Percentiles rank a stretch among this genome's conserved stretches.
Conservation (phyloP, 2,888 invertebrate genomes). For the Rhopalosiphum nymphaeae region DNA sequence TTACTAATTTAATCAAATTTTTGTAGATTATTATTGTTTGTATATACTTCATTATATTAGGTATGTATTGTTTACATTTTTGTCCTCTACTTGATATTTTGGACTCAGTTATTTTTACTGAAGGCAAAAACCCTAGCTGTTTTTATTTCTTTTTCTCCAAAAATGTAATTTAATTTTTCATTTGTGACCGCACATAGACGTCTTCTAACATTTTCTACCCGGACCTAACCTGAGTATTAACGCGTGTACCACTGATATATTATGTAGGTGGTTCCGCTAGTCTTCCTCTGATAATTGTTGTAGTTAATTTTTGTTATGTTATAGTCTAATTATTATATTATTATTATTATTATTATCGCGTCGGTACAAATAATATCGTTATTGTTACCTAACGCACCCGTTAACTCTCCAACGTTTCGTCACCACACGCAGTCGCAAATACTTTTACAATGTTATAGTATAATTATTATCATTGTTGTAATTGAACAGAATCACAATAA, state of each 20-base stretch:
- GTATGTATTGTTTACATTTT: too few species aligned
- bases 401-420: neutral
- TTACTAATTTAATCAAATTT: too few species aligned
- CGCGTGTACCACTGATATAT: neutral
- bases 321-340: constrained; percentile 45
- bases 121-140: too few species aligned
- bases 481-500: neutral
- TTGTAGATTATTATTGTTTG: too few species aligned
- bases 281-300: neutral
- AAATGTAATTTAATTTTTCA: too few species aligned
- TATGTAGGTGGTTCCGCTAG: neutral
- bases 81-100: too few species aligned
- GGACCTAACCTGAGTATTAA: neutral
- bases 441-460: neutral
- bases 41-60: too few species aligned
- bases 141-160: too few species aligned
- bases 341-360: neutral
- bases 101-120: too few species aligned
- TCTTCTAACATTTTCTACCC: too few species aligned
- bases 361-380: neutral
- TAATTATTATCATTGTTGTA: neutral
- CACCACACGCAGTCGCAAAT: neutral
- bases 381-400: neutral
- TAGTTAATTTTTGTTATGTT: neutral
- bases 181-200: neutral